A percentile compares a stretch with the other conserved stretches of the same genome.
Conservation (phyloP, 2,888 invertebrate genomes). For the Galerucella calmariensis region DNA sequence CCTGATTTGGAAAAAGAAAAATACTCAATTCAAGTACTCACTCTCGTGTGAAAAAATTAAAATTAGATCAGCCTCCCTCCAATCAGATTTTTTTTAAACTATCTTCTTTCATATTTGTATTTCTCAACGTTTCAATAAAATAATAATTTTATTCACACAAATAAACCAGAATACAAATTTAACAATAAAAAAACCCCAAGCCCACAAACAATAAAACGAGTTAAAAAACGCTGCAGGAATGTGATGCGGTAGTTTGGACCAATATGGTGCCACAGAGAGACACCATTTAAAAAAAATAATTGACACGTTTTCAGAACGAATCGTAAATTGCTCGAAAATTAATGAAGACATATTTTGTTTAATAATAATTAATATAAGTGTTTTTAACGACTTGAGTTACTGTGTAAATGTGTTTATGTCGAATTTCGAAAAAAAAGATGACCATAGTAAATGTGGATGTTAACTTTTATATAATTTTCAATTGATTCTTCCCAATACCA, state of each 20-base stretch:
- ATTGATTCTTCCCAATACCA: too few species aligned
- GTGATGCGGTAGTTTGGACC: constrained; percentile 6
- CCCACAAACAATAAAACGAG: constrained; percentile 8
- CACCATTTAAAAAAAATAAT: constrained; percentile 13
- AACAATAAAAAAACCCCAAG: not conserved
- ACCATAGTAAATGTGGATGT: too few species aligned
- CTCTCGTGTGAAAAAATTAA: too few species aligned
- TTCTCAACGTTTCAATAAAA: not conserved
- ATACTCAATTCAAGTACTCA: too few species aligned
- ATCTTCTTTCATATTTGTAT: not conserved
- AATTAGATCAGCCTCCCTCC: too few species aligned
- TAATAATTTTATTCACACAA: constrained; percentile 9
- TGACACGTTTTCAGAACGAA: constrained; percentile 11
- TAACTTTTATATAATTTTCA: too few species aligned
- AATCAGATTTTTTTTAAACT: not conserved
- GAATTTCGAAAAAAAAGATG: not conserved
- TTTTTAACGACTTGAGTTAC: not conserved
- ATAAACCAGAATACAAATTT: not conserved
- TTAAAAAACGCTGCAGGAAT: not conserved
- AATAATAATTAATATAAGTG: not conserved
- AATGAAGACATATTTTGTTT: constrained; percentile 9
- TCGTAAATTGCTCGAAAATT: constrained; percentile 6
- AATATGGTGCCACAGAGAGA: constrained; percentile 11
- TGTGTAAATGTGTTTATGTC: not conserved
- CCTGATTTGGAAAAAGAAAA: too few species aligned